These are phyloP conservation scores for Clytia hemisphaerica DNA, from an alignment of 30 jellyfish, hydroid and myxozoan species.

Conservation along the genomic window DNA sequence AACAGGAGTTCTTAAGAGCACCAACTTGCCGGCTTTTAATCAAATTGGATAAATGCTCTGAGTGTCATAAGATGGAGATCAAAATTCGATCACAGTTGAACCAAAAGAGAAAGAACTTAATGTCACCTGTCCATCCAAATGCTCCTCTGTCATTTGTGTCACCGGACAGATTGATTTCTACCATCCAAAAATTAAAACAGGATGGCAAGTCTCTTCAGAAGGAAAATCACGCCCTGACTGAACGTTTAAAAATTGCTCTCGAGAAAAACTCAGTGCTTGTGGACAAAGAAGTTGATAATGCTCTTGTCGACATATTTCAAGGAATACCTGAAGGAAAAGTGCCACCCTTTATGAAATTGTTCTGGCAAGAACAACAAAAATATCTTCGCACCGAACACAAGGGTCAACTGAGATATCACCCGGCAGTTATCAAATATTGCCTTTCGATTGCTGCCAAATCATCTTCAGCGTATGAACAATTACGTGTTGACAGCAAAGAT, in stretches of 20 bases:
- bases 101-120: not conserved
- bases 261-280: slow-evolving; percentile 20
- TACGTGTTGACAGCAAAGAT: slow-evolving; percentile 37
- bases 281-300: slow-evolving; percentile 21
- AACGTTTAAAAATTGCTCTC: too few relatives aligned
- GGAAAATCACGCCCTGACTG: too few relatives aligned
- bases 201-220: slow-evolving; percentile 40
- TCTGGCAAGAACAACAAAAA: slow-evolving; percentile 36
- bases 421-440: slow-evolving; percentile 37
- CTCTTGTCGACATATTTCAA: too few relatives aligned
- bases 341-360: slow-evolving; percentile 39
- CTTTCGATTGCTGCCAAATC: slow-evolving; percentile 38
- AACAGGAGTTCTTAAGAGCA: slow-evolving; percentile 20
- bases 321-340: too few relatives aligned
- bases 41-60: slow-evolving; percentile 14
- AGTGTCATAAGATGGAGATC: slow-evolving; percentile 5
- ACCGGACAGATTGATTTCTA: slow-evolving; percentile 23
- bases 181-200: slow-evolving; percentile 23
- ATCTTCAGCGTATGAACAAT: too few relatives aligned
- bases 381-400: slow-evolving; percentile 1
- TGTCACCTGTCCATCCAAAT: slow-evolving; percentile 28
- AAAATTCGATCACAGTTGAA: slow-evolving; percentile 7
- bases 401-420: slow-evolving; percentile 16
- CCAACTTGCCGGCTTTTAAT: slow-evolving; percentile 20
- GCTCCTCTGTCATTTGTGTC: slow-evolving; percentile 28